Base-by-base conservation (phyloP, 2,888 invertebrate genomes). In the Erebia palarica region DNA sequence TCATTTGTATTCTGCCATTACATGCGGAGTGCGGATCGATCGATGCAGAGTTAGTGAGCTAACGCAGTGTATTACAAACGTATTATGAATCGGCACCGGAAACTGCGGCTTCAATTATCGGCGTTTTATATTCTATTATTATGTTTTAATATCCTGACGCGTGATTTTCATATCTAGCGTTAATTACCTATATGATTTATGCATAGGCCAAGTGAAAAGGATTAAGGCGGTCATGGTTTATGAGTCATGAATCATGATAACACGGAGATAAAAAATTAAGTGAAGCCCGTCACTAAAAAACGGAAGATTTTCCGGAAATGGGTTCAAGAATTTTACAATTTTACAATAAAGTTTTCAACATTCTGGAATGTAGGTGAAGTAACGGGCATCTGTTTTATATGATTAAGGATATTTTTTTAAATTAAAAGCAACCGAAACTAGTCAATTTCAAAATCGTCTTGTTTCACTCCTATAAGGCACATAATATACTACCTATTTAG, bases 1-100 rank as follows among this genome's bases (percentile, higher is more conserved):
- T 91, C 88, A 92, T 92, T 91, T 86, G 88, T 90, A 91, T 92
- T 87, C 91, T 75, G 79, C 76, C 79, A 70, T 68, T 75, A 78
- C 65, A 71, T 74, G 60, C 60, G 58, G 81, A 36, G 36, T 36
- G 27, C 27, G 27, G 27, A 27, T 7, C 36, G 36, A 76, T 77
- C 74, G 65, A 69, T 65, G 81, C 77, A 78, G 77, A 80, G 79
- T 82, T 85, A 82, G 84, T 82, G 80, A 79, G 84, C 79, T 82
- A 80, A 82, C 57, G 79, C 82, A 83, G 82, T 81, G 84, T 80
- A 74, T 71, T 73, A 65, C 69, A 70, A 75, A 74, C 70, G 73
- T 74, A 74, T 75, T 80, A 75, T 78, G 76, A 78, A 74, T 78
- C 80, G 78, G 72, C 83, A 80, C 83, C 85, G 89, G 88, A 89